Conservation (phyloP, 2,113 vertebrate genomes). For the Scalopus aquaticus region DNA sequence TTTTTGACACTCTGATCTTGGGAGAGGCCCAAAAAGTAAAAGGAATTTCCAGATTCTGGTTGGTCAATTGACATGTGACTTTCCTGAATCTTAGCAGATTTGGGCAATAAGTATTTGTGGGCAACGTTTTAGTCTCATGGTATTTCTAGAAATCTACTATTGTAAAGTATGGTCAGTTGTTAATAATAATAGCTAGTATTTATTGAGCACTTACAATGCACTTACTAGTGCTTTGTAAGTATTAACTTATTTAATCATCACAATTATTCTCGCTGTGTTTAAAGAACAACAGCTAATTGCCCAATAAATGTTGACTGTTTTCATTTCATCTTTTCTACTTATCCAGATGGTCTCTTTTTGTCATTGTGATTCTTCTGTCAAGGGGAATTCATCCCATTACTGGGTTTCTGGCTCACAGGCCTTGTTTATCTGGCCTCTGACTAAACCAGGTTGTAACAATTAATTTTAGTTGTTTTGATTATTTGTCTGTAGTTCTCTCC, state of each 20-base stretch:
- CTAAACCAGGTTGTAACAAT: not conserved
- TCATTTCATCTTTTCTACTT: not conserved
- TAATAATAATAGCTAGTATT: not conserved
- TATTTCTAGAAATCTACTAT: conserved; percentile 11
- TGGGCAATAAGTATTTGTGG: not conserved
- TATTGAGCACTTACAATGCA: not conserved
- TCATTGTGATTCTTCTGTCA: not conserved
- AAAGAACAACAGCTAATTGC: not conserved
- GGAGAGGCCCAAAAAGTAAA: not conserved
- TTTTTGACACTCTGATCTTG: not conserved
- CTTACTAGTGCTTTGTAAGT: not conserved
- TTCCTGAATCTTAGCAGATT: not conserved
- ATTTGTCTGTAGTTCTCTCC: not conserved
- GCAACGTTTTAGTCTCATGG: not conserved
- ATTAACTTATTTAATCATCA: not conserved
- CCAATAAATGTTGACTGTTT: conserved; percentile 16
- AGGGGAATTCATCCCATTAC: not conserved
- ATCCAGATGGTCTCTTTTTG: not conserved
- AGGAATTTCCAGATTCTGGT: not conserved
- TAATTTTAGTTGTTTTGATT: not conserved
- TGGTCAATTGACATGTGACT: not conserved
- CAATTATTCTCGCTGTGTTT: not conserved
- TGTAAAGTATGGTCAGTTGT: not conserved
- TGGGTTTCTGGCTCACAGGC: not conserved
- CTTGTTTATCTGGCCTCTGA: not conserved